Evolutionary conservation across 2,888 invertebrate species (phyloP), one percentile per base, ranked within the genome.

Genomic region (Zaprionus obscuricornis): DNA sequence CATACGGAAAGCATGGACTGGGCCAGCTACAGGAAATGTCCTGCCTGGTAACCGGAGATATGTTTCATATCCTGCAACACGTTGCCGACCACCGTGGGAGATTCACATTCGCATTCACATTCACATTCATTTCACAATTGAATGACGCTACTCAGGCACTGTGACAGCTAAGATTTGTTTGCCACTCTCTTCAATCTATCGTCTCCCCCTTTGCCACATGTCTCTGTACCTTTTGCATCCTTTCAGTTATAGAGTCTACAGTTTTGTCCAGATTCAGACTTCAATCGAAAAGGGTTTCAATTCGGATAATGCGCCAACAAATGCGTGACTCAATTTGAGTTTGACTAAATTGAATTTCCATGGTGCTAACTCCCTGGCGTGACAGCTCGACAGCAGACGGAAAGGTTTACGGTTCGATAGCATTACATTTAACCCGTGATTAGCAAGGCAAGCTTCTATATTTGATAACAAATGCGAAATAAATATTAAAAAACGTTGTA

Each of bases 31-130:
- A 87, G 89, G 89, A 89, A 86, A 87, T 89, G 89, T 89, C 89
- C 89, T 78, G 89, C 88, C 88, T 85, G 87, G 79, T 86, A 85
- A 86, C 89, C 88, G 89, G 89, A 89, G 89, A 89, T 89, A 86
- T 81, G 86, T 85, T 89, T 88, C 86, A 88, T 88, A 87, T 88
- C 88, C 88, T 69, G 87, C 49, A 67, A 78, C 66, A 74, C 72
- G 58, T 65, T 45, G 49, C 60, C 68, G 40, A 47, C 63, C 31
- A 13, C 36, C 29, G 8, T 57, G 64, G 62, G 56, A 20, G 62
- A 73, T 50, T 54, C 57, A 10, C 37, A 52, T 7, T 59, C 73
- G 36, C 64, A 65, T n/a, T n/a, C n/a, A n/a, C n/a, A n/a, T n/a
- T n/a, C n/a, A n/a, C n/a, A n/a, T 66, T 69, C 85, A 62, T 62